Evolutionary conservation across 2,113 vertebrate genomes (phyloP).

Genomic region (Cyprinus carpio): DNA sequence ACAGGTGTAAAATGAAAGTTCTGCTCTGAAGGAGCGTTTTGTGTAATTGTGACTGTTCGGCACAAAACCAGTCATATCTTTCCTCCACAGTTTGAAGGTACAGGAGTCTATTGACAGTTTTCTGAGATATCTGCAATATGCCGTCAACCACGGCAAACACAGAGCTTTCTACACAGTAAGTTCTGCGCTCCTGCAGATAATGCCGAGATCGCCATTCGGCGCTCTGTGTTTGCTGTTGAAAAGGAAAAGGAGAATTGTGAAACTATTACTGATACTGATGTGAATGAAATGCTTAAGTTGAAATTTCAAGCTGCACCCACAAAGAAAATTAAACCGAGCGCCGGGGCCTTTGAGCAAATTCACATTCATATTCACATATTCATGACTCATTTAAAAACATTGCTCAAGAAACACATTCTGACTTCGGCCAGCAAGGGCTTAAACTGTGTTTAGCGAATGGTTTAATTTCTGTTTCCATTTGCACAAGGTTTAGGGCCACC

Average conservation of each 20-base stretch:
- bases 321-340: conserved; percentile 22
- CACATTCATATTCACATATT: conserved; percentile 36
- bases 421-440: neutral
- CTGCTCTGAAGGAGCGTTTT: conserved; percentile 28
- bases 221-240: conserved; percentile 7
- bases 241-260: neutral
- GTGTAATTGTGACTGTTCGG: conserved; percentile 35
- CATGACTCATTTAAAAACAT: conserved; percentile 37
- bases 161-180: neutral
- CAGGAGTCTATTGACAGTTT: conserved; percentile 29
- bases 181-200: conserved; percentile 22
- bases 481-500: conserved; percentile 11
- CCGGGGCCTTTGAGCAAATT: neutral
- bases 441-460: conserved; percentile 17
- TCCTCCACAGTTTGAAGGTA: conserved; percentile 16
- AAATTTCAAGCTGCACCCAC: neutral
- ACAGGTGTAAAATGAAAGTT: conserved; percentile 56
- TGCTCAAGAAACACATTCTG: conserved; percentile 19
- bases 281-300: conserved; percentile 1
- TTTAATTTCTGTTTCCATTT: conserved; percentile 38
- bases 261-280: neutral
- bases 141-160: conserved; percentile 7
- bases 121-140: neutral
- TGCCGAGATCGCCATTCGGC: conserved; percentile 5
- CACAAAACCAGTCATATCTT: conserved; percentile 35